phyloP scores from a whole-genome alignment of 2,888 invertebrate species.

The Netelia virgata region DNA sequence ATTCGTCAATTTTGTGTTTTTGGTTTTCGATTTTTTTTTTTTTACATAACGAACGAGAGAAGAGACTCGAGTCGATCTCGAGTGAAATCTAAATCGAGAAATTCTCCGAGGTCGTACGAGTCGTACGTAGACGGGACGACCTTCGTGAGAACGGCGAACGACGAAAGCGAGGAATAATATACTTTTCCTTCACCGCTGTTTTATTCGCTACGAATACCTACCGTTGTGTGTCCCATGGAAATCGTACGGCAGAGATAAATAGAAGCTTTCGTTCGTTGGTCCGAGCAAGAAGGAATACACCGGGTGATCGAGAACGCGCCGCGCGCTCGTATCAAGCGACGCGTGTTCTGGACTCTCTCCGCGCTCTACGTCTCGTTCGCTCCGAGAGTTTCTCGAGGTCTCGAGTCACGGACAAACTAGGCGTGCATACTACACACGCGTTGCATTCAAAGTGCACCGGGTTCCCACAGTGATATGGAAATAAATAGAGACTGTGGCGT shows the following conservation, averaged over 20 bases:
- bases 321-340: not conserved
- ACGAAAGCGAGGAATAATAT: slow-evolving; percentile 1
- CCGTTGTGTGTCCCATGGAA: slow-evolving; percentile 19
- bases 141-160: not conserved
- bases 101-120: not conserved
- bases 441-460: slow-evolving; percentile 68
- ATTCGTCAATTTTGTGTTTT: not conserved
- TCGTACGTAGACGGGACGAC: not conserved
- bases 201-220: slow-evolving; percentile 2
- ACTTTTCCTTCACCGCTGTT: not conserved
- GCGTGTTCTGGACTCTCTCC: slow-evolving; percentile 27
- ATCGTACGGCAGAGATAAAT: slow-evolving; percentile 21
- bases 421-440: slow-evolving; percentile 34
- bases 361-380: not conserved
- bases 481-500: slow-evolving; percentile 25
- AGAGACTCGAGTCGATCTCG: not conserved
- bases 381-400: slow-evolving; percentile 33
- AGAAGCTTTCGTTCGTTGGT: slow-evolving; percentile 12
- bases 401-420: slow-evolving; percentile 51
- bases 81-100: not conserved
- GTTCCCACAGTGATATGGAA: slow-evolving; percentile 63
- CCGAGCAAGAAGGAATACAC: slow-evolving; percentile 9
- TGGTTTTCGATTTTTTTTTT: not conserved
- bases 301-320: slow-evolving; percentile 1
- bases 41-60: not conserved